These are phyloP conservation scores for Cosmorhoe ocellata DNA, from an alignment of 2,888 invertebrate genomes.

Conservation along the genomic window DNA sequence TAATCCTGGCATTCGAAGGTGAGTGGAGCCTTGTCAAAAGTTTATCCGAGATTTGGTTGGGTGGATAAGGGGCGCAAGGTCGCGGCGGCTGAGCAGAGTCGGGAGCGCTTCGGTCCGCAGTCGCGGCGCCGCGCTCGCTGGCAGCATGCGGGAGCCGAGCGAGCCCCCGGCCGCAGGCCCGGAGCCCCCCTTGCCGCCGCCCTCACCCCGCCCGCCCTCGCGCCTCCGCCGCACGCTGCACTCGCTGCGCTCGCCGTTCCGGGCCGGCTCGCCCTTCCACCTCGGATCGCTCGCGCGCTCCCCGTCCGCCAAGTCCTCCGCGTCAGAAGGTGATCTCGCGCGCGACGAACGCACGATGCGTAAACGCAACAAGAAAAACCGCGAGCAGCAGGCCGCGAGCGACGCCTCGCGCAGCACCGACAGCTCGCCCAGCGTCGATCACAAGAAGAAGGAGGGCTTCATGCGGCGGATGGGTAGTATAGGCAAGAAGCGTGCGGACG, in stretches of 20 bases:
- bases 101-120: conserved; percentile 52
- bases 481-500: conserved; percentile 62
- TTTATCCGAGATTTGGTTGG: conserved; percentile 61
- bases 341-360: conserved; percentile 78
- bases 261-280: conserved; percentile 79
- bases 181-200: conserved; percentile 47
- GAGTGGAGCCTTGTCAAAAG: conserved; percentile 51
- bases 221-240: conserved; percentile 76
- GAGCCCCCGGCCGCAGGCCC: conserved; percentile 37
- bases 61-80: conserved; percentile 64
- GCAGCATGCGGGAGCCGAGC: conserved; percentile 57
- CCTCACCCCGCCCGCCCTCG: conserved; percentile 54
- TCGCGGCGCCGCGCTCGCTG: conserved; percentile 56
- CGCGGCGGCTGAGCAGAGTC: conserved; percentile 32
- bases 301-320: conserved; percentile 70
- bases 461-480: conserved; percentile 72
- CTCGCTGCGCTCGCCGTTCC: conserved; percentile 77
- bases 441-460: conserved; percentile 64
- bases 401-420: conserved; percentile 65
- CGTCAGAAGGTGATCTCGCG: conserved; percentile 75
- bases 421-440: conserved; percentile 34
- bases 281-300: conserved; percentile 73
- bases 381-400: conserved; percentile 49
- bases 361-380: conserved; percentile 76
- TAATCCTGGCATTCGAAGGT: conserved; percentile 26